Evolutionary conservation across 2,888 invertebrate species (phyloP), one percentile per base, ranked within the genome.

Genomic region (Hedychridium roseum): DNA sequence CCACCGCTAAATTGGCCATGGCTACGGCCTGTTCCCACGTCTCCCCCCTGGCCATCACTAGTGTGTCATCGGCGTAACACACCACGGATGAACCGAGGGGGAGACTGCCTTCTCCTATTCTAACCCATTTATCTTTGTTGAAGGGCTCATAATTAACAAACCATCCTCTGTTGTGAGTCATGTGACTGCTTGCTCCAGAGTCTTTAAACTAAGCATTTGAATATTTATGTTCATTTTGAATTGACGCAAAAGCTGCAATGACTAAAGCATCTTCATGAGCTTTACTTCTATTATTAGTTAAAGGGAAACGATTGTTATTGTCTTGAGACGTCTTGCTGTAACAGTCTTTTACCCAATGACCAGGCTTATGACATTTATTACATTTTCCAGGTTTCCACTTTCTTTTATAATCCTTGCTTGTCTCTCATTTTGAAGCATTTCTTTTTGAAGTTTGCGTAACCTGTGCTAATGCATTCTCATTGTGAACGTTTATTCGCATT

Each of bases 111-210:
- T 56, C 44, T 7, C 56, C 50, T 1, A 57, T 38, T 15, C 37
- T 12, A 31, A 31, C 31, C 31, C 31, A 31, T 31, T 4, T 5
- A 0, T 20, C 17, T 9, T 54, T 23, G 1, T 56, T 6, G 12
- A 58, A 45, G 30, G 11, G 16, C n/a, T 28, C 16, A 2, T 43
- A 52, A 9, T 48, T 41, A 7, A 35, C 31, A 15, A 61, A 62
- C 51, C 53, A 62, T n/a, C 38, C 41, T 9, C 50, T 42, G 12
- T 50, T 39, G 15, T 42, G 43, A n/a, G 57, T 45, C 62, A 63
- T 61, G 32, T 63, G 56, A 17, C 56, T 50, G 0, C 45, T 53
- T 12, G 60, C 64, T 2, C 60, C 59, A 1, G 60, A 62, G 31
- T 60, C 65, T 11, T 60, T n/a, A 11, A 11, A 31, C 31, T 11